Conservation (phyloP, 1,140 invertebrate species). For the Hermetia illucens region DNA sequence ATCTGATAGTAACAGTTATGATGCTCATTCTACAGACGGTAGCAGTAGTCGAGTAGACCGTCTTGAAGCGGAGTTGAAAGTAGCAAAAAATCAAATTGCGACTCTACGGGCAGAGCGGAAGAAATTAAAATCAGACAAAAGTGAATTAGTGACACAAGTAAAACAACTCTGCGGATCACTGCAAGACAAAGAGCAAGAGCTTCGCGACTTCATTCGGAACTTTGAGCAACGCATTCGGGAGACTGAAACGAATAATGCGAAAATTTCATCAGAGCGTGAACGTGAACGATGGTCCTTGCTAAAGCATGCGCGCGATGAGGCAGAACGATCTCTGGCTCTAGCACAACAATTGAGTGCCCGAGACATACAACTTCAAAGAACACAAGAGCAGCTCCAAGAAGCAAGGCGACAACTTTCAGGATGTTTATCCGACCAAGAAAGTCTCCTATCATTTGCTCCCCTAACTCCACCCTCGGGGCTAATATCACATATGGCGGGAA, state of each 20-base stretch:
- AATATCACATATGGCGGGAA: constrained; percentile 32
- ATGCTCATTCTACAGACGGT: constrained; percentile 11
- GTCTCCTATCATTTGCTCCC: constrained; percentile 42
- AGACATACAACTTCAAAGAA: constrained; percentile 69
- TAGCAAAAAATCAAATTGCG: constrained; percentile 39
- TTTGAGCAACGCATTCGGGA: constrained; percentile 61
- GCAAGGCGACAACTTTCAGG: constrained; percentile 55
- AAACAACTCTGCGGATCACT: constrained; percentile 86
- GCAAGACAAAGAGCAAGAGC: constrained; percentile 86
- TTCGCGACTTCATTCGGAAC: constrained; percentile 85
- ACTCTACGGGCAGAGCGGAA: constrained; percentile 80
- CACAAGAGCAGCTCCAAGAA: constrained; percentile 70
- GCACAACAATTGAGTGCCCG: constrained; percentile 73
- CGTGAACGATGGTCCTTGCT: constrained; percentile 76
- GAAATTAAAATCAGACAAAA: constrained; percentile 82
- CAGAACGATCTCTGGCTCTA: constrained; percentile 69
- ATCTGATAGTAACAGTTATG: constrained; percentile 16
- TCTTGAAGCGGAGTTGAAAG: constrained; percentile 42
- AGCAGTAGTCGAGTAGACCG: constrained; percentile 17
- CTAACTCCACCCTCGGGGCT: constrained; percentile 26
- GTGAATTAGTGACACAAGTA: constrained; percentile 86
- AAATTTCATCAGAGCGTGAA: constrained; percentile 70
- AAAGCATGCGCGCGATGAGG: constrained; percentile 75
- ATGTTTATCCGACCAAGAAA: constrained; percentile 60
- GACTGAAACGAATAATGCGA: constrained; percentile 41